phyloP scores from a whole-genome alignment of 2,797 vertebrate genomes.

The Phataginus tetradactyla region DNA sequence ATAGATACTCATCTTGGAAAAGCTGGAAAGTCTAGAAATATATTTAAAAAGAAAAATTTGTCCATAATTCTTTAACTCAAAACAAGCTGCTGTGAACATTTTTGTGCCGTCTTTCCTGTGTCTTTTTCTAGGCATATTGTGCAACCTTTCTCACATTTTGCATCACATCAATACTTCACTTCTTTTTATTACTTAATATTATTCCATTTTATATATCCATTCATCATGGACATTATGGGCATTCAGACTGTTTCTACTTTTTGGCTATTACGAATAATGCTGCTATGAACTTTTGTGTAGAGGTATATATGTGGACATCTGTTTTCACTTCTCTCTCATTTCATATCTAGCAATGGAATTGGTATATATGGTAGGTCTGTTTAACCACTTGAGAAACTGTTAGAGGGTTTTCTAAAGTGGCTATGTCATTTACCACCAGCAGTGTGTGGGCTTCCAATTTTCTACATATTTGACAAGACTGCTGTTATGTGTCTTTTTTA shows the following conservation, averaged over 20 bases:
- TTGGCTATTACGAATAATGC: not conserved
- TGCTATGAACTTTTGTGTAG: not conserved
- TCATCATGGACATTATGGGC: not conserved
- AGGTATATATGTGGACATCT: not conserved
- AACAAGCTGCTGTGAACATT: not conserved
- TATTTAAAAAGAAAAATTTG: slow-evolving; percentile 11
- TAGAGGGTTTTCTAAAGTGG: not conserved
- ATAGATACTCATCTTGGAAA: slow-evolving; percentile 59
- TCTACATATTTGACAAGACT: not conserved
- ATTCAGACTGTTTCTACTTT: not conserved
- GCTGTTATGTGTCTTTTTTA: not conserved
- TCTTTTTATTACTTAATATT: not conserved
- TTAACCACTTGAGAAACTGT: not conserved
- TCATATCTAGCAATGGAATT: not conserved
- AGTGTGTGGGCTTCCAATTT: not conserved
- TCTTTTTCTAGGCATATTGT: not conserved
- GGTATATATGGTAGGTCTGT: not conserved
- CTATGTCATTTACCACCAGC: not conserved
- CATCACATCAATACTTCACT: not conserved
- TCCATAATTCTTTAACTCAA: slow-evolving; percentile 21
- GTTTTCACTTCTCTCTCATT: slow-evolving; percentile 8
- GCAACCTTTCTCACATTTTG: not conserved
- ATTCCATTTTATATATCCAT: not conserved
- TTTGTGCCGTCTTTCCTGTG: not conserved
- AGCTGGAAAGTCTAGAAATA: slow-evolving; percentile 52